These are phyloP conservation scores for Hemicordylus capensis DNA, from an alignment of 2,113 vertebrate genomes.

Conservation along the genomic window DNA sequence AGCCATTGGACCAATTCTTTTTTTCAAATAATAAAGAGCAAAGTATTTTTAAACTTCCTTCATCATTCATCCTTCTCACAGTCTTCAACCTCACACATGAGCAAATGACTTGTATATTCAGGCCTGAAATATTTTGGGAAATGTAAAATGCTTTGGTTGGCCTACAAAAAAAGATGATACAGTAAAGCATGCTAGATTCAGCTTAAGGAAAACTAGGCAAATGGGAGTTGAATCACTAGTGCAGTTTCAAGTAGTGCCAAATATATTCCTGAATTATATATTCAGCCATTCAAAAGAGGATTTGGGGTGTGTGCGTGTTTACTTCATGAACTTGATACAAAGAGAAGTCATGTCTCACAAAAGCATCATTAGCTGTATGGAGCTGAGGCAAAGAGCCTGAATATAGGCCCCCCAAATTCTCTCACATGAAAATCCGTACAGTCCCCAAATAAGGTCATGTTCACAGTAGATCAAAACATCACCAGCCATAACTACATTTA, in stretches of 20 bases:
- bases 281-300: not conserved
- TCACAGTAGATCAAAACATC: not conserved
- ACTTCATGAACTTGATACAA: slow-evolving; percentile 12
- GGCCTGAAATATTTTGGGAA: not conserved
- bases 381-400: not conserved
- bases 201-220: not conserved
- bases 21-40: not conserved
- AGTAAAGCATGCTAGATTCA: not conserved
- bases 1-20: not conserved
- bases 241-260: not conserved
- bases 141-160: not conserved
- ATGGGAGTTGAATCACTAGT: not conserved
- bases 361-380: not conserved
- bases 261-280: not conserved
- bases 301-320: not conserved
- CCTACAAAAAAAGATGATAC: not conserved
- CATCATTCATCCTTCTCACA: not conserved
- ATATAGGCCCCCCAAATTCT: not conserved
- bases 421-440: not conserved
- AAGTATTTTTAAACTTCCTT: too few species aligned
- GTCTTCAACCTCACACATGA: not conserved
- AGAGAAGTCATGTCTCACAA: not conserved
- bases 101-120: not conserved
- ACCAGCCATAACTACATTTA: not conserved
- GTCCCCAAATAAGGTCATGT: slow-evolving; percentile 5